Base-by-base conservation (phyloP, 1,140 invertebrate species). In the Bombus pascuorum region DNA sequence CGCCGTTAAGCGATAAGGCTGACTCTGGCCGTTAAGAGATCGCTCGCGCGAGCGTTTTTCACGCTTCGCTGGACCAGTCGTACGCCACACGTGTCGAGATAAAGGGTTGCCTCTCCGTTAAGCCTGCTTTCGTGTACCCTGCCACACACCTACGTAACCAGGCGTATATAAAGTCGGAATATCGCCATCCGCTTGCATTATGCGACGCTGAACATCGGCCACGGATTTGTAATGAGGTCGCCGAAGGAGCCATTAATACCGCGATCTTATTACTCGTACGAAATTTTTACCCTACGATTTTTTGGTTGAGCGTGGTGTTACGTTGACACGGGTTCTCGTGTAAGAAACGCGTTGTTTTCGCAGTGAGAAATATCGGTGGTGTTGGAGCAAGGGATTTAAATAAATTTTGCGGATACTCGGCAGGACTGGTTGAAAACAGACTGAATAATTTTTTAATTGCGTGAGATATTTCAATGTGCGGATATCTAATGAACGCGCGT, bases 11-110 rank as follows among this genome's bases (percentile, higher is more conserved):
- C 86, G 89, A 89, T 90, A 89, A 90, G 82, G 76, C 42, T 83
- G 53, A 77, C 73, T 53, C 18, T 32, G 87, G 81, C 57, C 62
- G 85, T 86, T 85, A 77, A 83, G 83, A 86, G 88, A 88, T 89
- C 86, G 88, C n/a, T 75, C 87, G 87, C 83, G 78, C 83, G 70
- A 83, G 78, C 78, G 81, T 90, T 90, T 89, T 90, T 90, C 89
- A 90, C 85, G 89, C 88, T 79, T 47, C 77, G 87, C 74, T 86
- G 85, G 72, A 85, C 77, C 74, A 72, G 66, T 78, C 80, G 79
- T 83, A 86, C 73, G 82, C 78, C 78, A 79, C 66, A 66, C 73
- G 81, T 75, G 65, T 89, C 77, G 81, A 89, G 85, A 90, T 89
- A 89, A 89, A 89, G 85, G 82, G 78, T 87, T 83, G 32, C 80